Base-by-base conservation (phyloP, 2,113 vertebrate species). In the Perccottus glenii region DNA sequence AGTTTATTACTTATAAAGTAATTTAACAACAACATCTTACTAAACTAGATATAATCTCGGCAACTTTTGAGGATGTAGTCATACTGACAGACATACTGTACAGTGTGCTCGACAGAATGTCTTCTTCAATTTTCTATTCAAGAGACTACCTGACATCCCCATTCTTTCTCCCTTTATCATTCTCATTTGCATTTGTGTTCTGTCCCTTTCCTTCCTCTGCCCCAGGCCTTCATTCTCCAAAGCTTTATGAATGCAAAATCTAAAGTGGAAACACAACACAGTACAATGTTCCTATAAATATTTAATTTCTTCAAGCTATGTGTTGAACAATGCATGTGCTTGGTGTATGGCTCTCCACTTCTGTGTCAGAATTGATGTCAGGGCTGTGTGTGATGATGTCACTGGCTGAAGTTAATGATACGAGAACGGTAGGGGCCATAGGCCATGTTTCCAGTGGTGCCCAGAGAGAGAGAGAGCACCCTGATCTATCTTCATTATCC, bases 401-500 rank as follows among this genome's bases (percentile, higher is more conserved):
- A 89, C 76, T 19, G 79, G 77, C 82, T 84, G 80, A 75, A 88
- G 86, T 89, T 89, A 90, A 90, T 91, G 87, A 86, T 72, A 81
- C 60, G 32, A 83, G 86, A 83, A 74, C 67, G 71, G 74, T 60
- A 72, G 78, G 79, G 85, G 81, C 78, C 77, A 86, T 75, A 82
- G 88, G 90, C 86, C 84, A 69, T 70, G 87, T 87, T 89, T 84
- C 83, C 87, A 90, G 85, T 75, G 79, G 85, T 90, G 86, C 87
- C 87, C 85, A 52, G 82, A 87, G 85, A 89, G 77, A 63, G 81
- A 89, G 88, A 91, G 89, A 89, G 91, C 83, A 85, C 83, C 89
- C 89, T 90, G 88, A 92, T 93, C 90, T 87, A 81, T 93, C 91
- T 92, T 93, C 91, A 93, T 93, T 93, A 92, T 88, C 91, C 87